Conservation (phyloP, 2,113 vertebrate genomes). For the Chamaetylas fuelleborni region DNA sequence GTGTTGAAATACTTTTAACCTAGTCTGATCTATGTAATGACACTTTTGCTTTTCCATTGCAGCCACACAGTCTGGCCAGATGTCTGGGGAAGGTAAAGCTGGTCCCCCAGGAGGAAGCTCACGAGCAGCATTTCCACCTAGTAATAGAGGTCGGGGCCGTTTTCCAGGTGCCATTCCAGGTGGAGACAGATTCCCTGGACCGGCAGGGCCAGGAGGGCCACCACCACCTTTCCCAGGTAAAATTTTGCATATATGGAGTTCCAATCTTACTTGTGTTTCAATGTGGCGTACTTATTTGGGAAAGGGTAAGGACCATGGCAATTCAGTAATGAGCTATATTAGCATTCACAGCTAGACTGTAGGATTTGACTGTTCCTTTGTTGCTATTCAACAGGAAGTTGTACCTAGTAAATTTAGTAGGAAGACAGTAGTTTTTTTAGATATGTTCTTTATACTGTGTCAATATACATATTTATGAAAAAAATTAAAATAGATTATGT, state of each 20-base stretch:
- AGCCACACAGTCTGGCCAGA: conserved; percentile 97
- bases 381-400: conserved; percentile 50
- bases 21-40: neutral
- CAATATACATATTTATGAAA: neutral
- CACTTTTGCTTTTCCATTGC: neutral
- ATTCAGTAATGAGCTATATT: conserved; percentile 37
- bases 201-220: conserved; percentile 90
- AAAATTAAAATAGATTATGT: neutral
- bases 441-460: neutral
- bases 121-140: conserved; percentile 89
- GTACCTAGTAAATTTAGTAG: neutral
- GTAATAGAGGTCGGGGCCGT: conserved; percentile 89
- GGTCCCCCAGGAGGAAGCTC: conserved; percentile 90
- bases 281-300: conserved; percentile 27
- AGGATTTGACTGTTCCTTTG: conserved; percentile 26
- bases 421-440: neutral
- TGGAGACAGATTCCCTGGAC: conserved; percentile 94
- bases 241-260: neutral
- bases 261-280: conserved; percentile 50
- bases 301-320: conserved; percentile 39
- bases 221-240: conserved; percentile 95
- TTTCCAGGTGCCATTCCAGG: conserved; percentile 92
- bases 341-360: neutral
- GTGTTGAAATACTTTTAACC: neutral
- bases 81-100: conserved; percentile 98